Conservation (phyloP, 2,113 vertebrate genomes). For the Caloenas nicobarica region DNA sequence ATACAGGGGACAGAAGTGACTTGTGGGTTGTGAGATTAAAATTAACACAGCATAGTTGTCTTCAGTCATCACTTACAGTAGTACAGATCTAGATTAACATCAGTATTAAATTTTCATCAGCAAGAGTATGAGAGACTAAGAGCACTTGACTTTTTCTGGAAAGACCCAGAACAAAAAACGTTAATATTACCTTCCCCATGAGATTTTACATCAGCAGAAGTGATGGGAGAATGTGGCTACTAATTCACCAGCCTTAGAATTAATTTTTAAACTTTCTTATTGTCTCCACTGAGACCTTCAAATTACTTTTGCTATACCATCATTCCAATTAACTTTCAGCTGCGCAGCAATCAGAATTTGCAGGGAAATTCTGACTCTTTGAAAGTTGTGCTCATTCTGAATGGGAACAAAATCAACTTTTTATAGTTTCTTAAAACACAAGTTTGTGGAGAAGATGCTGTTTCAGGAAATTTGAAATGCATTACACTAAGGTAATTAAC, state of each 20-base stretch:
- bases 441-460: neutral
- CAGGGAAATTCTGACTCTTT: neutral
- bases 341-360: neutral
- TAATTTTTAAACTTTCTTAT: neutral
- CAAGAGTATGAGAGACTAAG: neutral
- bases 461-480: slow-evolving; percentile 8
- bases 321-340: neutral
- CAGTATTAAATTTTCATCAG: neutral
- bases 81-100: neutral
- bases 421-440: neutral
- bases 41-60: neutral
- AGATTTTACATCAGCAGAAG: neutral
- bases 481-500: neutral
- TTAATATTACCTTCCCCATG: neutral
- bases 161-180: neutral
- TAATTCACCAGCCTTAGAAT: neutral
- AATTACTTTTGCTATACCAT: neutral
- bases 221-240: neutral
- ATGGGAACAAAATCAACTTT: neutral
- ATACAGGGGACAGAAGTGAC: neutral
- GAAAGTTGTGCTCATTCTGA: neutral
- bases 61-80: neutral
- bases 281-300: neutral
- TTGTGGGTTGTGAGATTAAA: neutral
- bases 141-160: neutral